A percentile compares a stretch with the other conserved stretches of the same genome.
phyloP scores from a whole-genome alignment of 1,140 invertebrate genomes.

The Hyphantria cunea region DNA sequence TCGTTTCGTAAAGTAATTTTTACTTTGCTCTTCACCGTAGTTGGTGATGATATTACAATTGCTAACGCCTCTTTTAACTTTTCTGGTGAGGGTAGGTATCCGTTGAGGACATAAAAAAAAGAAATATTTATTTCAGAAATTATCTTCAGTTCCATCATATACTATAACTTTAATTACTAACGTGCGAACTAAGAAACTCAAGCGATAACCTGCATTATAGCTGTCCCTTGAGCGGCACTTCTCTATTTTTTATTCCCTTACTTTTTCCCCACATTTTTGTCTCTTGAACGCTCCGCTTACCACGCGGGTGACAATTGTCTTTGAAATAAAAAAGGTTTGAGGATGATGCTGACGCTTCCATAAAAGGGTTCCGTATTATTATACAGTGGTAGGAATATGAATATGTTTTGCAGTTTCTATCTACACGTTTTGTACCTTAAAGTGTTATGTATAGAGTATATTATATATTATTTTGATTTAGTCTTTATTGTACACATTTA shows the following conservation, averaged over 20 bases:
- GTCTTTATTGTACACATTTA: too few relatives aligned
- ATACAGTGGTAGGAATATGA: neutral
- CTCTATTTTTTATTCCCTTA: slow-evolving; percentile 8
- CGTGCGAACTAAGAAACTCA: slow-evolving; percentile 22
- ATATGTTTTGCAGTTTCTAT: neutral
- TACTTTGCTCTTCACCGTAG: too few relatives aligned
- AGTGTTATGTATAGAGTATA: too few relatives aligned
- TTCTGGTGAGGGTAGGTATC: too few relatives aligned
- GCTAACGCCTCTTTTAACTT: too few relatives aligned
- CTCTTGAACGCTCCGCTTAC: slow-evolving; percentile 20
- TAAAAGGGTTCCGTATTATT: slow-evolving; percentile 8
- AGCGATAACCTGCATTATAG: slow-evolving; percentile 16
- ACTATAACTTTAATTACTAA: slow-evolving; percentile 19
- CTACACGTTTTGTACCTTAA: neutral
- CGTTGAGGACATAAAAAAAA: too few relatives aligned
- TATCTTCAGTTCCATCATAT: slow-evolving; percentile 9
- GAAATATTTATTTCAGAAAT: neutral
- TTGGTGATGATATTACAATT: too few relatives aligned
- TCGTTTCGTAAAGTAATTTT: too few relatives aligned
- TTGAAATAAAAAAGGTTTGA: slow-evolving; percentile 4
- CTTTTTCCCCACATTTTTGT: slow-evolving; percentile 30
- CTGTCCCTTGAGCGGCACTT: neutral
- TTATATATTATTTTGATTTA: too few relatives aligned
- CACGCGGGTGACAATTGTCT: slow-evolving; percentile 17
- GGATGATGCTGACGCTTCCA: neutral